phyloP scores from a whole-genome alignment of 1,140 invertebrate genomes.

The Drosophila triauraria region DNA sequence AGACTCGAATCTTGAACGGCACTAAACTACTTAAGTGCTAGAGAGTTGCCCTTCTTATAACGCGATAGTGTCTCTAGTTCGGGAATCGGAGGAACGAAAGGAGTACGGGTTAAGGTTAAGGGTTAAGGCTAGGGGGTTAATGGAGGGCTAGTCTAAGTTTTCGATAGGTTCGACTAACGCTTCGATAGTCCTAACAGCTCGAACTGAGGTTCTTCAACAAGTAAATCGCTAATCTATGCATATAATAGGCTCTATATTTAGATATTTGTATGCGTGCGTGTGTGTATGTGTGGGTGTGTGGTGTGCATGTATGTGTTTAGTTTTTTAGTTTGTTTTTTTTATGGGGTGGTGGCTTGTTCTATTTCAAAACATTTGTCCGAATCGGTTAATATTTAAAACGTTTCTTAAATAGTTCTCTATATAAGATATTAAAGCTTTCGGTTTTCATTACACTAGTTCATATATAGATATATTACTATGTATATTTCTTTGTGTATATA shows the following conservation, averaged over 20 bases:
- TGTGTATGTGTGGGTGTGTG: constrained; percentile 9
- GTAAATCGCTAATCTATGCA: constrained; percentile 53
- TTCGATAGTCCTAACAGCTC: constrained; percentile 58
- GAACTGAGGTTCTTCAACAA: constrained; percentile 46
- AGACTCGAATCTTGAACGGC: constrained; percentile 35
- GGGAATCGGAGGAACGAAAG: constrained; percentile 15
- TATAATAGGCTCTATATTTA: constrained; percentile 51
- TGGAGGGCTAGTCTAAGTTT: constrained; percentile 50
- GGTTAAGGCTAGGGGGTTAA: not conserved
- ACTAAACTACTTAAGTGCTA: constrained; percentile 65
- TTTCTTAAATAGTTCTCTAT: constrained; percentile 81
- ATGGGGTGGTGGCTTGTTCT: constrained; percentile 29
- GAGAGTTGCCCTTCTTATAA: constrained; percentile 31
- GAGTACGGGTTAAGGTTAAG: not conserved
- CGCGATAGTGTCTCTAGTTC: constrained; percentile 40
- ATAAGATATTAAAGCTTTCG: constrained; percentile 85
- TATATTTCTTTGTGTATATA: constrained; percentile 54
- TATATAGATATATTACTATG: constrained; percentile 59
- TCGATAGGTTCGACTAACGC: constrained; percentile 59
- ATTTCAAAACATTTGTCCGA: constrained; percentile 46
- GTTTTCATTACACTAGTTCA: constrained; percentile 83
- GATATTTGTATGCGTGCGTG: constrained; percentile 20
- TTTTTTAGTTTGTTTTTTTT: constrained; percentile 14
- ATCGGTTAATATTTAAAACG: constrained; percentile 77
- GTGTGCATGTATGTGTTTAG: constrained; percentile 20